Base-by-base conservation (phyloP, 2,113 vertebrate genomes). In the Clupea harengus region DNA sequence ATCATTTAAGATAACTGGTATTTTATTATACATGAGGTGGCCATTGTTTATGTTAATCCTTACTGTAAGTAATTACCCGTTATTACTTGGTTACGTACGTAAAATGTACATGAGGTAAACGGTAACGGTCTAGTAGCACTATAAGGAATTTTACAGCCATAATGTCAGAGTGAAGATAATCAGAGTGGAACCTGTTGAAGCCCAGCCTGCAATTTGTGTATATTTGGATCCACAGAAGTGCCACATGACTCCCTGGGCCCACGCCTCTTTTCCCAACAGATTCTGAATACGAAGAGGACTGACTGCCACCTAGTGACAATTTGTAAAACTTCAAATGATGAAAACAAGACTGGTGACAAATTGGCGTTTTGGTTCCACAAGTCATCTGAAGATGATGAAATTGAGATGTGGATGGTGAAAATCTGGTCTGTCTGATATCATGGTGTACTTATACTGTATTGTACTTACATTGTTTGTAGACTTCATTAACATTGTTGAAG, bases 381-480 rank as follows among this genome's bases (percentile, higher is more conserved):
- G 22, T 64, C 60, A 64, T 64, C 60, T 1, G 20, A 64, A 64
- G 60, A n/a, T 6, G 60, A 9, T n/a, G 22, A 18, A 15, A 57
- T 28, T 25, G n/a, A 28, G 64, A 22, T 18, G 20, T n/a, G n/a
- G n/a, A 6, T 67, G 32, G 28, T 6, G 39, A 32, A 28, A 78
- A 78, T 28, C 72, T 78, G 2, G 13, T 13, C n/a, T 67, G n/a
- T 28, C 15, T 64, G 60, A 64, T 64, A 64, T 64, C 60, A 18
- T 57, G 52, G 52, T 57, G 52, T 8, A 4, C 22, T 64, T 64
- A 20, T 64, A 28, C n/a, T 78, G 3, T 17, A 15, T 39, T 32
- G 4, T 89, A 96, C 98, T 98, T 92, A 99, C 98, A 98, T 81
- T 97, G 95, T 90, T 96, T 97, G 93, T 99, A 99, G 91, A 96